Evolutionary conservation across 2,113 vertebrate genomes (phyloP).

Genomic region (Oncorhynchus keta): DNA sequence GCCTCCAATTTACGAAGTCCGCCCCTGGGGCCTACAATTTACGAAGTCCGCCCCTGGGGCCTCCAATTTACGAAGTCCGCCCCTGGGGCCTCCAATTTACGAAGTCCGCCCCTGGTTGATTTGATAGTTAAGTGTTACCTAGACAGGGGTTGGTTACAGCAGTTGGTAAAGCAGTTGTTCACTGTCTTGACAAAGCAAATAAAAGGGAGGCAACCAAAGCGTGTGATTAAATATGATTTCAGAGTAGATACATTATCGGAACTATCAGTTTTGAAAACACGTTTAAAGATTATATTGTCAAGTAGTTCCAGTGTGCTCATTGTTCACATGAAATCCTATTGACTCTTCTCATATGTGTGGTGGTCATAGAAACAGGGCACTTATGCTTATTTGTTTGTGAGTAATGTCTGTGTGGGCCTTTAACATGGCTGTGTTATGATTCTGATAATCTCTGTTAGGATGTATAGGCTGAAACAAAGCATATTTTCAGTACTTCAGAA

Average conservation of each 20-base stretch:
- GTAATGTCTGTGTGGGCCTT: neutral
- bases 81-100: too few relatives aligned
- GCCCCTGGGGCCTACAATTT: too few relatives aligned
- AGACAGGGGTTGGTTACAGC: constrained; percentile 37
- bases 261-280: neutral
- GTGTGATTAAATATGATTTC: constrained; percentile 15
- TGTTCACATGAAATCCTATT: neutral
- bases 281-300: neutral
- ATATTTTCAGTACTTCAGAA: constrained; percentile 17
- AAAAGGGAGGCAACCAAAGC: constrained; percentile 9
- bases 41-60: too few relatives aligned
- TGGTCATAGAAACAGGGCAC: neutral
- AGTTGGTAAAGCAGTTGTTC: constrained; percentile 56
- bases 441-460: constrained; percentile 11
- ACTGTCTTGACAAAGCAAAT: constrained; percentile 41
- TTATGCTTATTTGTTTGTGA: neutral
- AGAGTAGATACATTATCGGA: constrained; percentile 6
- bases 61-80: too few relatives aligned
- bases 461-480: neutral
- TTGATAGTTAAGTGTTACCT: constrained; percentile 71
- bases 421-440: neutral
- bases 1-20: too few relatives aligned
- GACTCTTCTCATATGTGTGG: neutral
- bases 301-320: neutral
- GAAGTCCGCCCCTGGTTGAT: too few relatives aligned